phyloP scores from a whole-genome alignment of 2,113 vertebrate genomes.

The Regulus satrapa region DNA sequence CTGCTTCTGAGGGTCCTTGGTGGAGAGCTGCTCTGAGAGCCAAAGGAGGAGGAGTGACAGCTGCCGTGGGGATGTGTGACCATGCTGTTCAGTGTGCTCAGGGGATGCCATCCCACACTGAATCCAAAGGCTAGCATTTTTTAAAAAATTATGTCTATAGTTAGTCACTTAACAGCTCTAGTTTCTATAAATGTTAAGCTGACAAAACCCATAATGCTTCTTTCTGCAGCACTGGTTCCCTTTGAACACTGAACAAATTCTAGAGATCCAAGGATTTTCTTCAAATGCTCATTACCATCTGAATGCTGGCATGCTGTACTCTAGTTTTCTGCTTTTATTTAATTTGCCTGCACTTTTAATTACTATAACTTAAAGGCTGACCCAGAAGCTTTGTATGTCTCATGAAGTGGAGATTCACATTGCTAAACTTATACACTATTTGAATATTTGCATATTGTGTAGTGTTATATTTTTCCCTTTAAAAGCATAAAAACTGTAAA shows the following conservation, averaged over 20 bases:
- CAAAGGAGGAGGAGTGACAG: neutral
- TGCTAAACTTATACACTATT: neutral
- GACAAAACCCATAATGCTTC: neutral
- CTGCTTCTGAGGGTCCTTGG: neutral
- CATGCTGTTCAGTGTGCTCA: rapidly evolving
- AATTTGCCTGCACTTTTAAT: neutral
- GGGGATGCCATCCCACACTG: neutral
- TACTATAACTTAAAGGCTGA: neutral
- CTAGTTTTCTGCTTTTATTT: neutral
- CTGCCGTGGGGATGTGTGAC: neutral
- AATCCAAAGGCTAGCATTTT: neutral
- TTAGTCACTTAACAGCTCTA: neutral
- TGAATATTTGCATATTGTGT: neutral
- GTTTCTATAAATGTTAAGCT: neutral
- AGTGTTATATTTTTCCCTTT: neutral
- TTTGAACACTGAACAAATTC: neutral
- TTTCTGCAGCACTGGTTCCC: neutral
- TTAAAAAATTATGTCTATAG: neutral
- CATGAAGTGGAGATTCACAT: neutral
- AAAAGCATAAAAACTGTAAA: neutral
- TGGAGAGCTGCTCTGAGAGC: neutral
- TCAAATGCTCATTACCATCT: neutral
- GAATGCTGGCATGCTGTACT: neutral
- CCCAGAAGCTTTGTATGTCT: neutral
- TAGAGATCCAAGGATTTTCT: neutral